Conservation (phyloP, 1,140 invertebrate genomes). For the Zeugodacus cucurbitae region DNA sequence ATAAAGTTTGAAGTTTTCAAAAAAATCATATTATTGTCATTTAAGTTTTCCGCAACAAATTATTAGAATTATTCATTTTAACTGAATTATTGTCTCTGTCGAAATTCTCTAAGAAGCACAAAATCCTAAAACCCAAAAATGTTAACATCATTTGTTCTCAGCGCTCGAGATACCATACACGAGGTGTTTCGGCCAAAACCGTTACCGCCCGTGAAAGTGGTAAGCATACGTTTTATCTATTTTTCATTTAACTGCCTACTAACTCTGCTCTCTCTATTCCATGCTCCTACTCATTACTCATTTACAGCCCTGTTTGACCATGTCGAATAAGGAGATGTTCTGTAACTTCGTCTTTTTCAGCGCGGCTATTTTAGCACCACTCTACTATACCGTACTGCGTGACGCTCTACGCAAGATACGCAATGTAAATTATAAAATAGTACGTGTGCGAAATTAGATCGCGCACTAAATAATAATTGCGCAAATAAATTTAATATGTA, state of each 20-base stretch:
- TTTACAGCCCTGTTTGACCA: not conserved
- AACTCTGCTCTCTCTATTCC: too few species aligned
- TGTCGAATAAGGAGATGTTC: conserved; percentile 41
- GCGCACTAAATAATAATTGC: not conserved
- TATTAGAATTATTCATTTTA: not conserved
- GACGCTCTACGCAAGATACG: conserved; percentile 49
- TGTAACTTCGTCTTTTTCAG: conserved; percentile 52
- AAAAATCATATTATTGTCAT: not conserved
- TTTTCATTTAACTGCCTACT: not conserved
- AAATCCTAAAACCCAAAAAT: conserved; percentile 34
- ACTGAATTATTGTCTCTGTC: not conserved
- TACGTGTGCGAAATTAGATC: not conserved
- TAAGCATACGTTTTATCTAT: not conserved
- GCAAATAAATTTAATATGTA: not conserved
- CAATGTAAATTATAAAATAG: conserved; percentile 45
- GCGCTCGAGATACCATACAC: not conserved
- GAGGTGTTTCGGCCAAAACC: not conserved
- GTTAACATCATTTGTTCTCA: conserved; percentile 44
- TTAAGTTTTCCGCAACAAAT: not conserved
- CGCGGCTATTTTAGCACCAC: conserved; percentile 54
- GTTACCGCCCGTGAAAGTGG: not conserved
- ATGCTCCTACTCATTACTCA: not conserved
- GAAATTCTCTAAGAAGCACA: not conserved
- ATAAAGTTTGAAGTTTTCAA: conserved; percentile 1
- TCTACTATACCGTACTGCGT: conserved; percentile 54